Conservation (phyloP, 2,113 vertebrate genomes). For the Pristiophorus japonicus region DNA sequence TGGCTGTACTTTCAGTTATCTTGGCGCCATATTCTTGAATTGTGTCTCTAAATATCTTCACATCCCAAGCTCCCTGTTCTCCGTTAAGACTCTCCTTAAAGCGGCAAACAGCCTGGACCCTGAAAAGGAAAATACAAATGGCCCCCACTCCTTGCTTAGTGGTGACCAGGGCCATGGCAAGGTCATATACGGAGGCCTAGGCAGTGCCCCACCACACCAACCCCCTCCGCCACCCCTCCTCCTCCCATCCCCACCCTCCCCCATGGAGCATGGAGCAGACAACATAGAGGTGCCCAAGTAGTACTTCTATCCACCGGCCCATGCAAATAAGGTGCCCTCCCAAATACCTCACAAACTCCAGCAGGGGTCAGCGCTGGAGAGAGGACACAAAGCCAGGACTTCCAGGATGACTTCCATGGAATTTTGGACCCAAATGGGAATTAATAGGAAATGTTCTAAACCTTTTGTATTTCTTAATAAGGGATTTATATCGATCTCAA, state of each 20-base stretch:
- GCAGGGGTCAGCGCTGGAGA: not conserved
- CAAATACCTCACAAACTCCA: no score
- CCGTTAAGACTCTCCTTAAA: not conserved
- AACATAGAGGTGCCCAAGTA: not conserved
- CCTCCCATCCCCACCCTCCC: not conserved
- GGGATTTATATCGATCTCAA: not conserved
- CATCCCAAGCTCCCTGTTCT: not conserved
- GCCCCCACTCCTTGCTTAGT: not conserved
- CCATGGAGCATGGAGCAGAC: not conserved
- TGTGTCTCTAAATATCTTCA: not conserved
- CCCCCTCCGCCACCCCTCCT: not conserved
- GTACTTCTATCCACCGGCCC: not conserved
- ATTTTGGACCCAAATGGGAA: not conserved
- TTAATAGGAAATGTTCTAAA: not conserved
- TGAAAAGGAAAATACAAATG: not conserved
- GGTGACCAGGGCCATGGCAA: not conserved
- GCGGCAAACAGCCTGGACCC: not conserved
- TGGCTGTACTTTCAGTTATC: not conserved
- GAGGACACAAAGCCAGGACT: not conserved
- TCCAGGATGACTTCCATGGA: not conserved
- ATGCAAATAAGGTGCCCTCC: no score
- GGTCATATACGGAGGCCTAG: not conserved
- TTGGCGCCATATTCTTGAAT: not conserved
- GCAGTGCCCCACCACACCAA: not conserved
- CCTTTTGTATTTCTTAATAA: not conserved